Evolutionary conservation across 2,113 vertebrate species (phyloP).

Genomic region (Tiliqua scincoides): DNA sequence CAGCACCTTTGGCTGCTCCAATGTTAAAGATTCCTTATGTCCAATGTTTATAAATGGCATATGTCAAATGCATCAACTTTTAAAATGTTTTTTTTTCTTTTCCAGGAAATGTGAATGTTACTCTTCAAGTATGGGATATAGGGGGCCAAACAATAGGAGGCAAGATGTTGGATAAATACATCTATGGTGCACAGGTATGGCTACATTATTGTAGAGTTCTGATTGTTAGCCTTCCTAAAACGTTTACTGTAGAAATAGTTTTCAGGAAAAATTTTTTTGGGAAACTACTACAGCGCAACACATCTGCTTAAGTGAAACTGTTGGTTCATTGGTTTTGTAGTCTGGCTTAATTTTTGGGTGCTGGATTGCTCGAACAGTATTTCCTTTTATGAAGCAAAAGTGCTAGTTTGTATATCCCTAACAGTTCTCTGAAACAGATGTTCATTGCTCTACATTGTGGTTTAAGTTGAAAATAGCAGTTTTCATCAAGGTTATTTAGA

Average conservation of each 20-base stretch:
- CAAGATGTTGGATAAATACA: constrained; percentile 99
- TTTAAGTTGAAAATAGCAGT: constrained; percentile 69
- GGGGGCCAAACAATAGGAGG: constrained; percentile 98
- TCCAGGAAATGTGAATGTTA: constrained; percentile 94
- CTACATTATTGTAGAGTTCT: constrained; percentile 18
- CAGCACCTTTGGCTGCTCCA: not conserved
- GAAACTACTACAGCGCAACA: constrained; percentile 23
- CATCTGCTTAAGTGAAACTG: constrained; percentile 16
- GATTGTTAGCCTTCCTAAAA: not conserved
- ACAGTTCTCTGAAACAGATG: constrained; percentile 64
- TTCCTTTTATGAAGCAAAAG: constrained; percentile 48
- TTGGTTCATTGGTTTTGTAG: not conserved
- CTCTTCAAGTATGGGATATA: constrained; percentile 98
- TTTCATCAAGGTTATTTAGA: constrained; percentile 63
- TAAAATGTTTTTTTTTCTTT: constrained; percentile 51
- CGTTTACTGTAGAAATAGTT: not conserved
- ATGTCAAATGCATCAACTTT: constrained; percentile 28
- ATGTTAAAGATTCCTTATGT: too few species aligned
- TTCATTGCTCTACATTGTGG: constrained; percentile 67
- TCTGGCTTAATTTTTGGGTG: constrained; percentile 24
- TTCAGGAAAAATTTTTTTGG: constrained; percentile 12
- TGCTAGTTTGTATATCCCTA: constrained; percentile 48
- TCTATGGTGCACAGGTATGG: constrained; percentile 92
- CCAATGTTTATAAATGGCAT: constrained; percentile 16
- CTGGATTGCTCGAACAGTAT: constrained; percentile 45